These are phyloP conservation scores for Hipposideros armiger DNA, from an alignment of 2,113 vertebrate species.

Conservation along the genomic window DNA sequence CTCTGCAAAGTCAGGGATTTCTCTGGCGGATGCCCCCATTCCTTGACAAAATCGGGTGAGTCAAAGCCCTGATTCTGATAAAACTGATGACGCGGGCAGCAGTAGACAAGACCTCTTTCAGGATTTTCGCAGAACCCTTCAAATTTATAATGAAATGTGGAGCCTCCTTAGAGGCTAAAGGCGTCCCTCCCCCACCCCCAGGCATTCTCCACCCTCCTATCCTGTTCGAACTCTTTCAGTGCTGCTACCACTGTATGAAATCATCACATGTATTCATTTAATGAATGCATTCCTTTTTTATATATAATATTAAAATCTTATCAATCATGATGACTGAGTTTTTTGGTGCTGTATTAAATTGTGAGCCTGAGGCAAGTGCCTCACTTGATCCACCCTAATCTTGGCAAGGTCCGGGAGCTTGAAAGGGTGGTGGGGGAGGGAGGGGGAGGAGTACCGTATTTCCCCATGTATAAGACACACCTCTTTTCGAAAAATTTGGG, in stretches of 20 bases:
- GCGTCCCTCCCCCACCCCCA: background rate
- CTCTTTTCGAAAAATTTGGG: no score
- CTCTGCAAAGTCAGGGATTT: constrained; percentile 68
- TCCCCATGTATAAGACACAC: no score
- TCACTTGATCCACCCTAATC: background rate
- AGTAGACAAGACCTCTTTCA: constrained; percentile 77
- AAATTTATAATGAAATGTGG: constrained; percentile 33
- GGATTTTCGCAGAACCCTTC: constrained; percentile 56
- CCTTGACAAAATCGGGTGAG: constrained; percentile 46
- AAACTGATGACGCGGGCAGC: constrained; percentile 77
- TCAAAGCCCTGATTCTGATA: constrained; percentile 74
- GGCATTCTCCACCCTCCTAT: background rate
- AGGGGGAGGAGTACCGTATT: background rate
- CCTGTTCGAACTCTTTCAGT: background rate
- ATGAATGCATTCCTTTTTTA: background rate
- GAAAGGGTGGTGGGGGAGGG: background rate
- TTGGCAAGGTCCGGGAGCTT: background rate
- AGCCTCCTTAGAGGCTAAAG: constrained; percentile 1
- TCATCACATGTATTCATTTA: background rate
- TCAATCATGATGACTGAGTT: background rate
- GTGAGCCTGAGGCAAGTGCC: background rate
- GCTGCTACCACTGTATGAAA: background rate
- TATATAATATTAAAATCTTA: background rate
- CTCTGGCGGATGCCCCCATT: constrained; percentile 18
- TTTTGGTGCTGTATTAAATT: background rate